Conservation (phyloP, 2,888 invertebrate genomes). For the Cheilosia soror region DNA sequence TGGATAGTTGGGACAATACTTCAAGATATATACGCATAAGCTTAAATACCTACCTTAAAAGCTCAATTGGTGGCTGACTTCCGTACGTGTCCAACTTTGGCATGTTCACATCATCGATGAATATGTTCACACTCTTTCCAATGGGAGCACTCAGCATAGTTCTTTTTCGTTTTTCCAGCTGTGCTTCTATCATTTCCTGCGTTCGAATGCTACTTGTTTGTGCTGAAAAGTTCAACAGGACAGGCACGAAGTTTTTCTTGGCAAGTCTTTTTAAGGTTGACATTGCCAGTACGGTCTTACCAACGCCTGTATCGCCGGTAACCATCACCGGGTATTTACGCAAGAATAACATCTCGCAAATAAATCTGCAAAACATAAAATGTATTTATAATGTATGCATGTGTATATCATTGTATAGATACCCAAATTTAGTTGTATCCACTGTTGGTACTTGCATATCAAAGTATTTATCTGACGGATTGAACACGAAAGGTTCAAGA, state of each 20-base stretch:
- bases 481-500: slow-evolving; percentile 90
- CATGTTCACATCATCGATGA: slow-evolving; percentile 97
- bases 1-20: too few species aligned
- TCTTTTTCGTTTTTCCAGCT: slow-evolving; percentile 92
- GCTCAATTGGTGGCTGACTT: slow-evolving; percentile 95
- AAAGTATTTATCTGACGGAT: slow-evolving; percentile 90
- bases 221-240: slow-evolving; percentile 94
- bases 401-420: background rate
- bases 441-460: slow-evolving; percentile 95
- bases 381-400: background rate
- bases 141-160: slow-evolving; percentile 92
- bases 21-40: too few species aligned
- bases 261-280: slow-evolving; percentile 88
- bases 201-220: slow-evolving; percentile 94
- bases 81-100: slow-evolving; percentile 94
- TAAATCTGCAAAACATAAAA: slow-evolving; percentile 77
- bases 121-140: slow-evolving; percentile 92
- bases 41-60: slow-evolving; percentile 86
- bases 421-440: slow-evolving; percentile 95
- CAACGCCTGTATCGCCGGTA: slow-evolving; percentile 96
- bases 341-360: slow-evolving; percentile 87
- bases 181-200: slow-evolving; percentile 92
- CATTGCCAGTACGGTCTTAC: slow-evolving; percentile 94
- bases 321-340: slow-evolving; percentile 92
- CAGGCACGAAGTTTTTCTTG: slow-evolving; percentile 88